phyloP scores from a whole-genome alignment of 2,888 invertebrate genomes.

The Aleiodes leptofemur region DNA sequence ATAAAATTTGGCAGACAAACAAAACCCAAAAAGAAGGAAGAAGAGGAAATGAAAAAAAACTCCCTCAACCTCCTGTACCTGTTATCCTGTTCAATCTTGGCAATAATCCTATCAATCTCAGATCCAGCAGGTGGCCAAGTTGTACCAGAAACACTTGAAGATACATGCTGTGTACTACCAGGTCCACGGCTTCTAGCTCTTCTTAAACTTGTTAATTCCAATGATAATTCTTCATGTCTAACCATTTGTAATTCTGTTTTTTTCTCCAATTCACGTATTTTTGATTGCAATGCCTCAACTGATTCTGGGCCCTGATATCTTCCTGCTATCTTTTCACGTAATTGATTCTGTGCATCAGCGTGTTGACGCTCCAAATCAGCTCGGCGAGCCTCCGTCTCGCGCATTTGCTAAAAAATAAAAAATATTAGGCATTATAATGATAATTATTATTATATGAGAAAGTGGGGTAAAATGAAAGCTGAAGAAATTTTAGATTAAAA shows the following conservation, averaged over 20 bases:
- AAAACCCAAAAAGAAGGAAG: too few species aligned
- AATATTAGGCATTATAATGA: too few species aligned
- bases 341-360: slow-evolving; percentile 85
- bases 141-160: slow-evolving; percentile 73
- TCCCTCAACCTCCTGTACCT: slow-evolving; percentile 51
- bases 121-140: slow-evolving; percentile 78
- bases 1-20: too few species aligned
- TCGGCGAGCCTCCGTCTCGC: slow-evolving; percentile 86
- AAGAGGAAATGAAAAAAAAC: too few species aligned
- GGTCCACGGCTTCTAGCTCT: slow-evolving; percentile 76
- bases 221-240: slow-evolving; percentile 91
- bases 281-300: slow-evolving; percentile 85
- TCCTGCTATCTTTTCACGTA: slow-evolving; percentile 78
- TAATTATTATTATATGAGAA: background rate
- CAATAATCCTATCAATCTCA: slow-evolving; percentile 96
- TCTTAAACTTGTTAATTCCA: slow-evolving; percentile 88
- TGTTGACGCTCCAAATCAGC: slow-evolving; percentile 87
- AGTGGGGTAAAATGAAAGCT: background rate
- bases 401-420: slow-evolving; percentile 79
- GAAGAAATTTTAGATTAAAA: too few species aligned
- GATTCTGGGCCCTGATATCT: slow-evolving; percentile 80
- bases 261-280: slow-evolving; percentile 93
- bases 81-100: slow-evolving; percentile 90
- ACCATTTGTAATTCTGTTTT: slow-evolving; percentile 84
- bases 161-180: slow-evolving; percentile 67